Percentiles rank a stretch among this genome's conserved stretches.
Evolutionary conservation across 2,888 invertebrate genomes (phyloP).

Genomic region (Trichogramma dendrolimi): DNA sequence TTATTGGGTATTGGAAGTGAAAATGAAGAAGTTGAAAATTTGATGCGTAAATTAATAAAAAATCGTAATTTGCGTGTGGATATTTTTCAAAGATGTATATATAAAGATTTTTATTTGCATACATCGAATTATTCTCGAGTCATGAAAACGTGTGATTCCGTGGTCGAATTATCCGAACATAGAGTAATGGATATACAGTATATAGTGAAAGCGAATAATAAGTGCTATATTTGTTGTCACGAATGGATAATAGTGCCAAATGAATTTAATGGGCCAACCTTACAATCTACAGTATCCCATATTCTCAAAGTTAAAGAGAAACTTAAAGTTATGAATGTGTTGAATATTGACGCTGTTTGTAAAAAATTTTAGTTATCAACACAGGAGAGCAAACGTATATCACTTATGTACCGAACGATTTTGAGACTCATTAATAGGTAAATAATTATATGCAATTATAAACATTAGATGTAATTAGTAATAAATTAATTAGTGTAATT

Average conservation of each 20-base stretch:
- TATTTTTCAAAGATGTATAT: conserved; percentile 1
- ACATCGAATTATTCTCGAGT: not conserved
- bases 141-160: conserved; percentile 1
- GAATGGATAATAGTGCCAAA: not conserved
- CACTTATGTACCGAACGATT: not conserved
- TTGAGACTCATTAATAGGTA: not conserved
- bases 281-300: not conserved
- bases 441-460: too few species aligned
- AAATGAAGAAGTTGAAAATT: not conserved
- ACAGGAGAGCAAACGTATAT: not conserved
- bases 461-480: too few species aligned
- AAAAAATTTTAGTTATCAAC: not conserved
- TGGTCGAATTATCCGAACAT: not conserved
- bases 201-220: not conserved
- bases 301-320: not conserved
- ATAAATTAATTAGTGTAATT: too few species aligned
- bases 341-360: not conserved
- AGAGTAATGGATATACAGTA: not conserved
- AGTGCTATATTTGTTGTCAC: not conserved
- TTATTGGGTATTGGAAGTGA: not conserved
- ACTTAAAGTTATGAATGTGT: not conserved
- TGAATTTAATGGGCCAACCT: not conserved
- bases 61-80: not conserved
- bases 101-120: conserved; percentile 1
- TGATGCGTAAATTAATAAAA: conserved; percentile 1